phyloP scores from a whole-genome alignment of 2,113 vertebrate genomes.

The Mellivora capensis region DNA sequence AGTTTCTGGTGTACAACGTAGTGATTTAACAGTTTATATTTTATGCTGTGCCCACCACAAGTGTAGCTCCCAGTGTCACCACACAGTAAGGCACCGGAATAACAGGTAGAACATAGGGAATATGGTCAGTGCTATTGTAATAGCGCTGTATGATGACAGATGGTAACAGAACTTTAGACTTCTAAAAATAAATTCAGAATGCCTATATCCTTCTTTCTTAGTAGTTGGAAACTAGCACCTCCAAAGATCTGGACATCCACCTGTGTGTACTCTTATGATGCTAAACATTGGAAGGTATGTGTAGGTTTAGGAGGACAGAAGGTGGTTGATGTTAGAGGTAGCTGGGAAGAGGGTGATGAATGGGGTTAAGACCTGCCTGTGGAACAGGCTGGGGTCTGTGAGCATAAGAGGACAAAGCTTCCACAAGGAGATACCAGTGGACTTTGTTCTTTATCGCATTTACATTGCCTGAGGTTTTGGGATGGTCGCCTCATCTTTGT shows the following conservation, averaged over 20 bases:
- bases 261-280: background rate
- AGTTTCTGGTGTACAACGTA: background rate
- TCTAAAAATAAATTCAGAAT: slow-evolving; percentile 29
- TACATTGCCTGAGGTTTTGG: background rate
- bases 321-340: background rate
- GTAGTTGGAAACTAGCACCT: background rate
- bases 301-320: background rate
- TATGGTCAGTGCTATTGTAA: background rate
- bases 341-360: background rate
- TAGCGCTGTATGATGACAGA: background rate
- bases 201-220: background rate
- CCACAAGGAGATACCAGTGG: background rate
- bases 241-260: background rate
- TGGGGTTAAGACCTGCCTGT: background rate
- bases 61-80: background rate
- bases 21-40: background rate
- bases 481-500: background rate
- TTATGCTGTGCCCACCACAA: background rate
- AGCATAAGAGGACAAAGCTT: background rate
- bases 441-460: background rate
- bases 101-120: background rate
- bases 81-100: background rate
- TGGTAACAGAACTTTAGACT: background rate
- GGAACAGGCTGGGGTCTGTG: background rate
- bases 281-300: background rate